Base-by-base conservation (phyloP, 2,113 vertebrate genomes). In the Leucopsar rothschildi region DNA sequence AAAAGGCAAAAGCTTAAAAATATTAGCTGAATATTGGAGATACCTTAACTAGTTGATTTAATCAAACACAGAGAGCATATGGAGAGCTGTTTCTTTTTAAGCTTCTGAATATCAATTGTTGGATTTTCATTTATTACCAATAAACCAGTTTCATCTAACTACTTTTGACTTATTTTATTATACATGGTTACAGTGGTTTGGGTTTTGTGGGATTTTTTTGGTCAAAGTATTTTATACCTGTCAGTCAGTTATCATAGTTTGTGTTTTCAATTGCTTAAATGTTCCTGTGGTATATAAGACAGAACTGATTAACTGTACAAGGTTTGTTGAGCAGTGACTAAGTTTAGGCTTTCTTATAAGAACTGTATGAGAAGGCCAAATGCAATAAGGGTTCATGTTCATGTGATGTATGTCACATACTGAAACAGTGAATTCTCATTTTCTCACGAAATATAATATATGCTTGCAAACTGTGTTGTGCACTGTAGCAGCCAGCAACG, bases 1-100 rank as follows among this genome's bases (percentile, higher is more conserved):
- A 98, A 98, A 98, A 98, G 93, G 90, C 71, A 66, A 98, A 98
- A 97, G 44, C 37, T 57, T 95, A 95, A 90, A 93, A 96, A 92
- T 97, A 95, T 70, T 88, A 86, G 47, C 87, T 97, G 94, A 92
- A 71, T 92, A 45, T 70, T 78, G 15, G 60, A 77, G 27, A 73
- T 66, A 77, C 70, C 66, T 47, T 70, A 44, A 40, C 35, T 72
- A 29, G n/a, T 42, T 70, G 23, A 86, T 73, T 80, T 92, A 70
- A 77, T 83, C 35, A 50, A 73, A 73, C 42, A 28, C 33, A n/a
- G 70, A 88, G 76, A 97, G 60, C 60, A 82, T 66, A 71, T 89
- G 85, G 70, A 75, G 52, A 88, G 9, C 23, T 33, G 64, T 93
- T 97, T 92, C 68, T 86, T 96, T 95, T 92, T 92, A 97, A 96